A percentile compares a stretch with the other conserved stretches of the same genome.
phyloP scores from a whole-genome alignment of 2,888 invertebrate species.

The Watsonalla cultraria region DNA sequence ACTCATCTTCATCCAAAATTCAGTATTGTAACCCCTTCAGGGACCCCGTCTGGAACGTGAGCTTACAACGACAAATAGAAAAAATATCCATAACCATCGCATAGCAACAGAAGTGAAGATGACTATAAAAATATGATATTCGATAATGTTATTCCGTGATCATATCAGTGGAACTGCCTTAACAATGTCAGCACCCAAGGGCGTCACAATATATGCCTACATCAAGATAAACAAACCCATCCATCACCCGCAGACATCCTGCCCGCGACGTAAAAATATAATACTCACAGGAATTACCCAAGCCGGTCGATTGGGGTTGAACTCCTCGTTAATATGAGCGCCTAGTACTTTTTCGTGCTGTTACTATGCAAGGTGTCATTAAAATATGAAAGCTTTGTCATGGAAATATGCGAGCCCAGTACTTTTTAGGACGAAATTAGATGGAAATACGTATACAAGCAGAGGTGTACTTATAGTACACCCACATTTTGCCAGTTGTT shows the following conservation, averaged over 20 bases:
- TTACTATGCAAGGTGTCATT: background rate
- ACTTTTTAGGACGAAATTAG: too few species aligned
- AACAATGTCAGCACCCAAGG: background rate
- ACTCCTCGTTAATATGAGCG: background rate
- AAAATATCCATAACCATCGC: too few species aligned
- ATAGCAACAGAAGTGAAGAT: background rate
- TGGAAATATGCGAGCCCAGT: too few species aligned
- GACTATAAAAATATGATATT: background rate
- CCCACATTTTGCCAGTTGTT: too few species aligned
- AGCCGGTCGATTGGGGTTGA: background rate
- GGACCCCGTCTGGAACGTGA: too few species aligned
- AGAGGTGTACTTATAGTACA: too few species aligned
- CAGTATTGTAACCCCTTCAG: too few species aligned
- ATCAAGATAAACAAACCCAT: slow-evolving; percentile 17
- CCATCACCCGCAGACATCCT: slow-evolving; percentile 9
- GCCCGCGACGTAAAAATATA: slow-evolving; percentile 2
- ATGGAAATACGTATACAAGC: too few species aligned
- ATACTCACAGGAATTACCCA: background rate
- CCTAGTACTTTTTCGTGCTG: background rate
- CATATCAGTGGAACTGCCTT: background rate
- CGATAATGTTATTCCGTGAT: background rate
- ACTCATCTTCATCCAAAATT: too few species aligned
- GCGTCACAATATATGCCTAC: slow-evolving; percentile 11
- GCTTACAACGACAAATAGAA: too few species aligned
- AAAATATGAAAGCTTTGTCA: background rate